Conservation (phyloP, 2,113 vertebrate genomes). For the Planiliza haematocheilus region DNA sequence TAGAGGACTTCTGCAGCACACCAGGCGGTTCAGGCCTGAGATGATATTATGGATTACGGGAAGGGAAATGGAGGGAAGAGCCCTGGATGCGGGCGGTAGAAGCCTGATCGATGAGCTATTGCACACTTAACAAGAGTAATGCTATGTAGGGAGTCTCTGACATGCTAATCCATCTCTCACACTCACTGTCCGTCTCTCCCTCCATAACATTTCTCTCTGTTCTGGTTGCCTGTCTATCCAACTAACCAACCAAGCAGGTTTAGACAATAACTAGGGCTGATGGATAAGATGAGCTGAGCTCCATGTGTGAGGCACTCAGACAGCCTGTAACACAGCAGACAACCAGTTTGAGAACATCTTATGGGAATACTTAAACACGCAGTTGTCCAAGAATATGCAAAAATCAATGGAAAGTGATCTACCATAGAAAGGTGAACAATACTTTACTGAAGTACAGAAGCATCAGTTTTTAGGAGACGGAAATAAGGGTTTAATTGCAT, state of each 20-base stretch:
- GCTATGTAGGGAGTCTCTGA: slow-evolving; percentile 76
- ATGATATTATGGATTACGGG: slow-evolving; percentile 79
- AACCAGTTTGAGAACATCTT: slow-evolving; percentile 19
- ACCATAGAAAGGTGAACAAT: slow-evolving; percentile 19
- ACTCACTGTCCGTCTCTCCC: slow-evolving; percentile 57
- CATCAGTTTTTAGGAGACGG: slow-evolving; percentile 50
- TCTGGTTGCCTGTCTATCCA: slow-evolving; percentile 31
- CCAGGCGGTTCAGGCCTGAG: slow-evolving; percentile 42
- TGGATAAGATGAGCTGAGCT: slow-evolving; percentile 42
- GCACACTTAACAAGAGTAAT: slow-evolving; percentile 82
- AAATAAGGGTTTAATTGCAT: slow-evolving; percentile 38
- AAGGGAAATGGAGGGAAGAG: slow-evolving; percentile 66
- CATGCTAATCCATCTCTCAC: slow-evolving; percentile 79
- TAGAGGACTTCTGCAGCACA: slow-evolving; percentile 47
- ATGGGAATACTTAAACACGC: slow-evolving; percentile 14
- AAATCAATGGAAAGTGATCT: slow-evolving; percentile 11
- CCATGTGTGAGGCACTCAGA: slow-evolving; percentile 28
- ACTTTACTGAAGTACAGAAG: slow-evolving; percentile 20
- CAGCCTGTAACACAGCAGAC: slow-evolving; percentile 25
- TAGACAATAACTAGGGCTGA: slow-evolving; percentile 60
- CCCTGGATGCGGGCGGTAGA: slow-evolving; percentile 60
- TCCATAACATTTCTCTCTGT: slow-evolving; percentile 46
- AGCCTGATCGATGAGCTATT: slow-evolving; percentile 79
- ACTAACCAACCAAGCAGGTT: slow-evolving; percentile 9
- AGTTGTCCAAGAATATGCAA: background rate